A percentile compares a stretch with the other conserved stretches of the same genome.
Evolutionary conservation across 1,140 invertebrate genomes (phyloP).

Genomic region (Drosophila simulans): DNA sequence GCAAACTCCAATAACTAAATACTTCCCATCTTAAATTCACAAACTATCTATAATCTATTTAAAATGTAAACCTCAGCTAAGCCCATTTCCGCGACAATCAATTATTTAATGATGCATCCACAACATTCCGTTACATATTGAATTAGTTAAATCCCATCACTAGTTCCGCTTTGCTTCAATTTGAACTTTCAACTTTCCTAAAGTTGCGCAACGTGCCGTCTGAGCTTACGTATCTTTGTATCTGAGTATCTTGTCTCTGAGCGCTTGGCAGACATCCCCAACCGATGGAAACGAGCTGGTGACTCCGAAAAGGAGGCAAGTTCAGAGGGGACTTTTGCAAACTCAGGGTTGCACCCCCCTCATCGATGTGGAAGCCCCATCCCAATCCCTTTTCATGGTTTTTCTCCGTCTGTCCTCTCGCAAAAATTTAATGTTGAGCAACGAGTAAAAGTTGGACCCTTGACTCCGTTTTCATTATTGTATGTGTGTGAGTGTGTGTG

Average conservation of each 20-base stretch:
- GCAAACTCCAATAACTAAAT: too few relatives aligned
- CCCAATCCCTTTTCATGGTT: constrained; percentile 62
- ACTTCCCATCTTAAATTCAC: too few relatives aligned
- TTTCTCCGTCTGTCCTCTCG: constrained; percentile 16
- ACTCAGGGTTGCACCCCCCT: constrained; percentile 12
- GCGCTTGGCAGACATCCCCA: constrained; percentile 46
- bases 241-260: constrained; percentile 36
- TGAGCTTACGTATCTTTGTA: constrained; percentile 12
- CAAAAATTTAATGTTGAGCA: constrained; percentile 76
- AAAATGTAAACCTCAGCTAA: background rate
- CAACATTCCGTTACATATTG: constrained; percentile 12
- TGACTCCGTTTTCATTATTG: constrained; percentile 33
- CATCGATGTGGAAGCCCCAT: constrained; percentile 5
- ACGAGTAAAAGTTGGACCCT: constrained; percentile 80
- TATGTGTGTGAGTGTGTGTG: too few relatives aligned
- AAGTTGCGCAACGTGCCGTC: constrained; percentile 33
- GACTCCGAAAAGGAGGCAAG: background rate
- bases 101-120: background rate
- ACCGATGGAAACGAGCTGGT: constrained; percentile 5
- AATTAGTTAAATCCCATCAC: constrained; percentile 11
- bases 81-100: background rate
- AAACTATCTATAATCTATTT: background rate
- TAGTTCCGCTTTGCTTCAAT: constrained; percentile 24
- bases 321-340: background rate
- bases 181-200: constrained; percentile 43